phyloP scores from a whole-genome alignment of 2,888 invertebrate genomes.

The Quadroppia sp. region DNA sequence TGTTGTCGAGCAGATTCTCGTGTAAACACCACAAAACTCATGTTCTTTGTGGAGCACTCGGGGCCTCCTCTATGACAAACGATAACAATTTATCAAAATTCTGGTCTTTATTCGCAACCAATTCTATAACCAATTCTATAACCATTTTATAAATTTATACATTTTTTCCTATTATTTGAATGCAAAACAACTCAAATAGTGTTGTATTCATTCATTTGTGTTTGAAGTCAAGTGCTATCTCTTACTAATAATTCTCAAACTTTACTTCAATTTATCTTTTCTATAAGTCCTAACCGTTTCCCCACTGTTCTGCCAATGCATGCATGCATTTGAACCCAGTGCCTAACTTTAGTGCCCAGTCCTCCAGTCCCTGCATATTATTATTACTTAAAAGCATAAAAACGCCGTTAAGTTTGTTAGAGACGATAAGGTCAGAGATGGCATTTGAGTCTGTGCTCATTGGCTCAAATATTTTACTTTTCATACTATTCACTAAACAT shows the following conservation, averaged over 20 bases:
- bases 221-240: background rate
- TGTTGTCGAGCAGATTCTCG: constrained; percentile 26
- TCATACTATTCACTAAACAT: constrained; percentile 1
- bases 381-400: constrained; percentile 15
- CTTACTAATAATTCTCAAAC: background rate
- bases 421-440: background rate
- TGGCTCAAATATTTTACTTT: constrained; percentile 1
- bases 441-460: constrained; percentile 12
- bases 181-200: background rate
- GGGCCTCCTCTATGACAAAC: constrained; percentile 30
- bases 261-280: no score
- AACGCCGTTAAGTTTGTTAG: background rate
- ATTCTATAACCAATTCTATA: constrained; percentile 29
- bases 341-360: background rate
- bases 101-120: background rate
- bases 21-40: constrained; percentile 25
- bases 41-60: constrained; percentile 18
- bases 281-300: background rate
- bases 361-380: constrained; percentile 8
- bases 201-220: background rate
- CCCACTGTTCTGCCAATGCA: constrained; percentile 13
- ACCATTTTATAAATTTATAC: constrained; percentile 31
- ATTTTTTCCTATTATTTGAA: background rate
- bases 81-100: constrained; percentile 25
- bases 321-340: background rate